These are phyloP conservation scores for Penelope pileata DNA, from an alignment of 2,113 vertebrate genomes.

Conservation along the genomic window DNA sequence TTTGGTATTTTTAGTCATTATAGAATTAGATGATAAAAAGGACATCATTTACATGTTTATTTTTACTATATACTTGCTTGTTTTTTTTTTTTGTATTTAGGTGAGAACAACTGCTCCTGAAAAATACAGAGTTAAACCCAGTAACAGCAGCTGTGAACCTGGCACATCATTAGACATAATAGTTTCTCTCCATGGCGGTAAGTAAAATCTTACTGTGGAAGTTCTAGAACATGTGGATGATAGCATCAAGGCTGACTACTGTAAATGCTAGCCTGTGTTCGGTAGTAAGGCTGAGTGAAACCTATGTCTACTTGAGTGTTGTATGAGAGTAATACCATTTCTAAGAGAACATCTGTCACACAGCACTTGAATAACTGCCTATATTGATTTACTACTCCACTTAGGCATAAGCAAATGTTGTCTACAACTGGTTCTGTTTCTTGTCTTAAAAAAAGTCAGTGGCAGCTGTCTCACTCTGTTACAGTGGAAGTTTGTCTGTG, in stretches of 20 bases:
- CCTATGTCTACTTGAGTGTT: neutral
- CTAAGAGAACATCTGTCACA: neutral
- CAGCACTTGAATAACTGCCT: neutral
- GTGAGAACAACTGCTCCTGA: conserved; percentile 97
- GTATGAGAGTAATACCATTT: neutral
- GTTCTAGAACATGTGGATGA: neutral
- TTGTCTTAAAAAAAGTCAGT: neutral
- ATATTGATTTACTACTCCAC: neutral
- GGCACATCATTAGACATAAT: conserved; percentile 90
- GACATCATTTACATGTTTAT: fast-evolving
- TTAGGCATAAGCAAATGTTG: neutral
- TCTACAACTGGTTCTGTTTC: neutral
- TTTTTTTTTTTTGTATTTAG: conserved; percentile 69
- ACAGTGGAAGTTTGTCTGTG: neutral
- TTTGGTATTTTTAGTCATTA: neutral
- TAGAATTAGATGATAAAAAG: neutral
- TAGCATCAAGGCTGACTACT: neutral
- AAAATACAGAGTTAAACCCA: conserved; percentile 97
- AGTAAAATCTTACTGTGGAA: neutral
- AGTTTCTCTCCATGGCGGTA: conserved; percentile 95
- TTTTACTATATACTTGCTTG: neutral
- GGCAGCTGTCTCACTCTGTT: neutral
- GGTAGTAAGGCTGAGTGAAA: neutral
- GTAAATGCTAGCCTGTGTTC: neutral
- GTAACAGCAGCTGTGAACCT: conserved; percentile 93